Conservation (phyloP, 2,888 invertebrate genomes). For the Eucriotettix oculatus region DNA sequence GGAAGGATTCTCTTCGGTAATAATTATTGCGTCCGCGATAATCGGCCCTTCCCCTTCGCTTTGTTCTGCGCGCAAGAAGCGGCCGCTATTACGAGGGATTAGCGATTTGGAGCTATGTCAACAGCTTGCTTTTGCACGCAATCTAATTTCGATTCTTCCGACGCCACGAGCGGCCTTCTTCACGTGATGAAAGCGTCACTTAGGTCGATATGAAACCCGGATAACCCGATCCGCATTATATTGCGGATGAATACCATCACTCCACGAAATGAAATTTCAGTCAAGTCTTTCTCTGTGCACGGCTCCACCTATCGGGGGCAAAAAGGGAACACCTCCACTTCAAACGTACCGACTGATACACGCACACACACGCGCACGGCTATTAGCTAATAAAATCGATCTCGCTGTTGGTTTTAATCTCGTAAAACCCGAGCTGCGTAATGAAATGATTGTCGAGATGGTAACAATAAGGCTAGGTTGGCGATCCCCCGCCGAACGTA, state of each 20-base stretch:
- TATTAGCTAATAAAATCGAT: conserved; percentile 6
- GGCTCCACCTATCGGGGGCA: no score
- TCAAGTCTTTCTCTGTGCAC: no score
- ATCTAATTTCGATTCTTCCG: no score
- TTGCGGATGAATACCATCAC: background rate
- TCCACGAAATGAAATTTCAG: background rate
- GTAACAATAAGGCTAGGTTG: background rate
- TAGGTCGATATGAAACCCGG: no score
- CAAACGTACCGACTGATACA: background rate
- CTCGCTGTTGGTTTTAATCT: conserved; percentile 2
- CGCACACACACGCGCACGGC: background rate
- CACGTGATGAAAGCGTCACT: no score
- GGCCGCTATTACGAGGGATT: background rate
- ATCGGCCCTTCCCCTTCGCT: no score
- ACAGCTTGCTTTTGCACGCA: no score
- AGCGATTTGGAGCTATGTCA: background rate
- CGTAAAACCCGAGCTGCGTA: background rate
- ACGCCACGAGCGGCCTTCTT: no score
- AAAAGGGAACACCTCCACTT: background rate
- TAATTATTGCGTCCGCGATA: background rate
- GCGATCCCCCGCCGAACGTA: no score
- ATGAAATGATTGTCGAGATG: conserved; percentile 3
- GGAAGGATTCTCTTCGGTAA: background rate
- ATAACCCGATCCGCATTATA: no score
- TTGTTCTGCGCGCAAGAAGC: no score